Evolutionary conservation across 1,140 invertebrate genomes (phyloP).

Genomic region (Oreohelix idahoensis): DNA sequence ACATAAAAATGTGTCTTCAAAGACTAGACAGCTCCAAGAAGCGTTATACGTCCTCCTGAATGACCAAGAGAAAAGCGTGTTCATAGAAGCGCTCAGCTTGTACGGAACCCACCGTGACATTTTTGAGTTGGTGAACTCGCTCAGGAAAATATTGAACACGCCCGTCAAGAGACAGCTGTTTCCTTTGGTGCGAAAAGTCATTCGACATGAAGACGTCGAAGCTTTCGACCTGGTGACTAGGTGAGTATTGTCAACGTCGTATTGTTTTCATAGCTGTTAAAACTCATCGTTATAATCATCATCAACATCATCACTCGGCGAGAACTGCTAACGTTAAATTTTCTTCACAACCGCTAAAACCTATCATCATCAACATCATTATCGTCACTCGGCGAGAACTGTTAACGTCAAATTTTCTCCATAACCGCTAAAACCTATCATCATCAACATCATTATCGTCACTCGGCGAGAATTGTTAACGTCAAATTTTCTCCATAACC

Average conservation of each 20-base stretch:
- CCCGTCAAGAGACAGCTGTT: slow-evolving; percentile 57
- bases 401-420: too few species aligned
- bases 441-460: too few species aligned
- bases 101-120: slow-evolving; percentile 54
- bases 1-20: slow-evolving; percentile 43
- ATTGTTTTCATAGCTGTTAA: too few species aligned
- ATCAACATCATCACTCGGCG: too few species aligned
- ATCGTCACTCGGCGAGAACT: too few species aligned
- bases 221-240: slow-evolving; percentile 47
- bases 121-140: slow-evolving; percentile 50
- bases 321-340: too few species aligned
- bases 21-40: slow-evolving; percentile 55
- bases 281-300: too few species aligned
- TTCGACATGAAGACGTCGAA: slow-evolving; percentile 44
- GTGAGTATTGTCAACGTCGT: slow-evolving; percentile 28
- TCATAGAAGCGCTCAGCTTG: slow-evolving; percentile 56
- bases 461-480: too few species aligned
- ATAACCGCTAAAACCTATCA: too few species aligned
- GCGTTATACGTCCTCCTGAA: slow-evolving; percentile 54
- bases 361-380: too few species aligned
- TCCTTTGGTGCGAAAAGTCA: slow-evolving; percentile 54
- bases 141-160: slow-evolving; percentile 55
- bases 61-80: slow-evolving; percentile 49
- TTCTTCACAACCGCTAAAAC: too few species aligned
- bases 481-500: too few species aligned